Conservation (phyloP, 1,140 invertebrate genomes). For the Daktulosphaira vitifoliae region DNA sequence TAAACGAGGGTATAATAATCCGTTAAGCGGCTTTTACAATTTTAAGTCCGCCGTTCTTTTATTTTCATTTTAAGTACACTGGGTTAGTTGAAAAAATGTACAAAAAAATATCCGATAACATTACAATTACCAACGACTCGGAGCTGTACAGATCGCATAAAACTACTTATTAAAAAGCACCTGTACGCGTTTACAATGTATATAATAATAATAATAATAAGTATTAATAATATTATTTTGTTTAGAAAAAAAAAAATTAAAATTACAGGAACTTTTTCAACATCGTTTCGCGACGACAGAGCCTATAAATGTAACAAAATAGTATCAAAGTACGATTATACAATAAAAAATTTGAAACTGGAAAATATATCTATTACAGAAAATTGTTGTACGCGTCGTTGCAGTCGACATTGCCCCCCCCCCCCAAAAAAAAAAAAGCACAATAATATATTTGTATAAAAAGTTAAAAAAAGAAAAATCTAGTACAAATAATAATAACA, state of each 20-base stretch:
- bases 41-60: neutral
- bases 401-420: neutral
- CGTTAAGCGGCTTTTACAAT: neutral
- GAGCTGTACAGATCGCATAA: neutral
- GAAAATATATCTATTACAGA: neutral
- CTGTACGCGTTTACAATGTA: neutral
- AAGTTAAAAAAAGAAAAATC: neutral
- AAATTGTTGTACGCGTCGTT: neutral
- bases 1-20: constrained; percentile 11
- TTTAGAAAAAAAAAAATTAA: constrained; percentile 22
- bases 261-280: constrained; percentile 32
- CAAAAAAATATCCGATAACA: constrained; percentile 30
- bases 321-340: neutral
- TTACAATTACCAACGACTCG: neutral
- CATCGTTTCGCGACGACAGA: neutral
- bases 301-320: neutral
- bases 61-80: constrained; percentile 23
- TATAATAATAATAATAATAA: neutral
- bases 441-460: constrained; percentile 5
- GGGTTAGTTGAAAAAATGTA: constrained; percentile 23
- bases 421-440: constrained; percentile 7
- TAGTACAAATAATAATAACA: constrained; percentile 1
- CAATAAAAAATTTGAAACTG: constrained; percentile 1
- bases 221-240: neutral
- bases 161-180: constrained; percentile 15